Percentiles rank a stretch among this genome's conserved stretches.
These are phyloP conservation scores for Pararge aegeria DNA, from an alignment of 1,140 invertebrate genomes.

Conservation along the genomic window DNA sequence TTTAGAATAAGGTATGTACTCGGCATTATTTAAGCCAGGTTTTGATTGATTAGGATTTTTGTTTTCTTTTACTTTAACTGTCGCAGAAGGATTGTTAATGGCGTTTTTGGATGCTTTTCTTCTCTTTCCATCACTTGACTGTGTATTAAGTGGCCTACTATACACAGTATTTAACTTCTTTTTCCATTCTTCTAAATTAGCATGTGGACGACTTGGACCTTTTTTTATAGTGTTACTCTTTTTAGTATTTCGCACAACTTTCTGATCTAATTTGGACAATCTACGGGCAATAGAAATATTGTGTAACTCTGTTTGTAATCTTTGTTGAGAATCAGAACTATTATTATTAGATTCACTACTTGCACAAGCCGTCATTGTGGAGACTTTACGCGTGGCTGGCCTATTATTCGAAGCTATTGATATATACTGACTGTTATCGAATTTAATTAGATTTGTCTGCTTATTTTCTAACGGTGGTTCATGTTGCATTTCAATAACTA, in stretches of 20 bases:
- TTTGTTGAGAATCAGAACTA: constrained; percentile 35
- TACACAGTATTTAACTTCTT: constrained; percentile 60
- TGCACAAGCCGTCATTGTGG: constrained; percentile 56
- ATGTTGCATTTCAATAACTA: constrained; percentile 55
- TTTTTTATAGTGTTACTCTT: constrained; percentile 23
- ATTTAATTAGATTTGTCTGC: constrained; percentile 9
- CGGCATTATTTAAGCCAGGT: constrained; percentile 48
- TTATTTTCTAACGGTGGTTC: constrained; percentile 25
- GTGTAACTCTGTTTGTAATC: not conserved
- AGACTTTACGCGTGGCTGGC: constrained; percentile 49
- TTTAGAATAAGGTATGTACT: constrained; percentile 76
- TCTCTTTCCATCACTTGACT: constrained; percentile 29
- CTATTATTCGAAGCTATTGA: constrained; percentile 12
- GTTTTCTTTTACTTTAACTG: constrained; percentile 23
- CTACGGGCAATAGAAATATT: not conserved
- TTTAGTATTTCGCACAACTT: not conserved
- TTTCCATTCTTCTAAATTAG: constrained; percentile 55
- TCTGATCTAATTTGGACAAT: constrained; percentile 11
- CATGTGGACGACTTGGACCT: constrained; percentile 15
- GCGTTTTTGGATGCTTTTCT: constrained; percentile 18
- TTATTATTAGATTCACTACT: constrained; percentile 57
- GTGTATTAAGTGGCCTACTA: constrained; percentile 38
- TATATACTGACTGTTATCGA: constrained; percentile 14
- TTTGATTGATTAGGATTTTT: constrained; percentile 27
- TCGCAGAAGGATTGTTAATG: constrained; percentile 16